Conservation (phyloP, 2,113 vertebrate genomes). For the Dasyprocta punctata region DNA sequence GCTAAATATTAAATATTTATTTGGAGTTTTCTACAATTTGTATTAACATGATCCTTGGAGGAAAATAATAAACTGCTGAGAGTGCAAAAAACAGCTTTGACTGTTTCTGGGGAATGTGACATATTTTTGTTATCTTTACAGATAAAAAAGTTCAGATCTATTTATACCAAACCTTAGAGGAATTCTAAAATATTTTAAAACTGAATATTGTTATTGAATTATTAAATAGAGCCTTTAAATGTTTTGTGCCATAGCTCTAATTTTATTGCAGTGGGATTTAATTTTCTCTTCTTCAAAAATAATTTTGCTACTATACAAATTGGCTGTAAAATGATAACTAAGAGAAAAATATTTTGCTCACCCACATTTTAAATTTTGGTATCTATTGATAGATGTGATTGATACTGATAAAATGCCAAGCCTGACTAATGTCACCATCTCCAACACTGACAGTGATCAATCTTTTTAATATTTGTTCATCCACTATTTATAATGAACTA, state of each 20-base stretch:
- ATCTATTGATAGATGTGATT: neutral
- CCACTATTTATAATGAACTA: neutral
- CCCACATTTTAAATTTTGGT: neutral
- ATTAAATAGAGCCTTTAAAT: conserved; percentile 53
- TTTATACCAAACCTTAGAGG: conserved; percentile 13
- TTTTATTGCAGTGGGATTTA: conserved; percentile 51
- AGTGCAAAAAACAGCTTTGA: conserved; percentile 12
- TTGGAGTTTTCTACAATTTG: neutral
- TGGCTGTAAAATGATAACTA: conserved; percentile 27
- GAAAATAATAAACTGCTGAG: neutral
- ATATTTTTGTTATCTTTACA: conserved; percentile 24
- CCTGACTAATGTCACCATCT: neutral
- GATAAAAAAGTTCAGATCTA: conserved; percentile 38
- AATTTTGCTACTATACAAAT: conserved; percentile 36
- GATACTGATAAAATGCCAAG: neutral
- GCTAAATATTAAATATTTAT: conserved; percentile 51
- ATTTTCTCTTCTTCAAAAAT: conserved; percentile 21
- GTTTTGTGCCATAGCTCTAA: neutral
- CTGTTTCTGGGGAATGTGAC: conserved; percentile 14
- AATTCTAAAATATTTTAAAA: conserved; percentile 43
- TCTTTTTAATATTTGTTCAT: neutral
- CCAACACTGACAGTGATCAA: neutral
- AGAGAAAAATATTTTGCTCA: neutral
- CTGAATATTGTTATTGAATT: conserved; percentile 64
- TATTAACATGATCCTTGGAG: conserved; percentile 7